phyloP scores from a whole-genome alignment of 2,888 invertebrate genomes.

The Brachylomia viminalis region DNA sequence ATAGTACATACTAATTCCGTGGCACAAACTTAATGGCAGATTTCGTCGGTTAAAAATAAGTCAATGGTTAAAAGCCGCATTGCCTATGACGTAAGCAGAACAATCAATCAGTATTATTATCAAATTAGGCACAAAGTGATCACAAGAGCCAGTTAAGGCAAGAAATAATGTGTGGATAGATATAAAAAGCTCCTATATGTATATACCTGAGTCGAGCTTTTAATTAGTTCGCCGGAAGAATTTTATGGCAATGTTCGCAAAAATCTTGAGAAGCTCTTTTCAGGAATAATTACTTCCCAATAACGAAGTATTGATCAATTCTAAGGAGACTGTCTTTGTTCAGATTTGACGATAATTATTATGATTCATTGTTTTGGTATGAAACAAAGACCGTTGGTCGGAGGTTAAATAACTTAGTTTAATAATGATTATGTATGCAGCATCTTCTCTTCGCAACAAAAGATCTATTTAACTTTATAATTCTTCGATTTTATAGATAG shows the following conservation, averaged over 20 bases:
- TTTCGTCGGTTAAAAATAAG: background rate
- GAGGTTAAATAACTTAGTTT: slow-evolving; percentile 15
- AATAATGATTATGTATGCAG: slow-evolving; percentile 7
- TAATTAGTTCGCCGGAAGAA: slow-evolving; percentile 4
- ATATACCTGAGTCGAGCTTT: background rate
- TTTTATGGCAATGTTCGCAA: slow-evolving; percentile 12
- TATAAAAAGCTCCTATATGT: background rate
- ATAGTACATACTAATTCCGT: background rate
- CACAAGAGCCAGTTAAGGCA: background rate
- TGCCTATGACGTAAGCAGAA: background rate
- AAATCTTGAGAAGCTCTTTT: slow-evolving; percentile 31
- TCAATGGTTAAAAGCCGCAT: no score
- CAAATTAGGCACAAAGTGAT: background rate
- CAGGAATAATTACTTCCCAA: slow-evolving; percentile 37
- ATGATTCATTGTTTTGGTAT: slow-evolving; percentile 50
- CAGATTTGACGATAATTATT: slow-evolving; percentile 40
- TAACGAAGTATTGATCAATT: slow-evolving; percentile 50
- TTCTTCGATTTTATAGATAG: background rate
- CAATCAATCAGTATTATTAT: background rate
- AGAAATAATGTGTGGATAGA: background rate
- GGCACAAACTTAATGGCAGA: background rate
- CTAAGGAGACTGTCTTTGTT: slow-evolving; percentile 35
- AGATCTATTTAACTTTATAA: background rate
- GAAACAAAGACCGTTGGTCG: slow-evolving; percentile 38
- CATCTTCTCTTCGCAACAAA: background rate